A percentile compares a stretch with the other conserved stretches of the same genome.
phyloP scores from a whole-genome alignment of 2,797 vertebrate species.

The Sorex maritimensis region DNA sequence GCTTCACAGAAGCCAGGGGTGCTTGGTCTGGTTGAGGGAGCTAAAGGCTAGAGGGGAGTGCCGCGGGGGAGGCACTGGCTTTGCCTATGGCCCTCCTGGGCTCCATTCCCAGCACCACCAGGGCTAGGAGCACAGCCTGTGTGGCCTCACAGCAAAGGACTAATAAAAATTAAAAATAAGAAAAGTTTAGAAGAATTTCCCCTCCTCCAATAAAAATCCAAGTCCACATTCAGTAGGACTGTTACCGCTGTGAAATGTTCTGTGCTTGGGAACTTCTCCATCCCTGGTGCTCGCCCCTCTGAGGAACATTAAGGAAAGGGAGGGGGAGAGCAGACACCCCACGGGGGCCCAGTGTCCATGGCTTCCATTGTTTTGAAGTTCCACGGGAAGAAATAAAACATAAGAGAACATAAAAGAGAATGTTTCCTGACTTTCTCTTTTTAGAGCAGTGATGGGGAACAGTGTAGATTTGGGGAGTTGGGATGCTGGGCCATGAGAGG shows the following conservation, averaged over 20 bases:
- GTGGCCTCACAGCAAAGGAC: too few species aligned
- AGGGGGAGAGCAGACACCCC: not conserved
- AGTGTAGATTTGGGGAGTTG: not conserved
- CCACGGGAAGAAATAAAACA: constrained; percentile 26
- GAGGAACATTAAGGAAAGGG: constrained; percentile 10
- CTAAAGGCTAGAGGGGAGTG: too few species aligned
- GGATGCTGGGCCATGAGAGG: not conserved
- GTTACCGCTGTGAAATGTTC: not conserved
- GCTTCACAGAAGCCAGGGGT: not conserved
- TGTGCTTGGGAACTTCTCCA: constrained; percentile 50
- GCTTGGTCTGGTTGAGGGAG: not conserved
- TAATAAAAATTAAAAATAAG: not conserved
- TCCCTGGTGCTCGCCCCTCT: not conserved
- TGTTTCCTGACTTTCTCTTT: constrained; percentile 3
- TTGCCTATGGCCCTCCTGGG: too few species aligned
- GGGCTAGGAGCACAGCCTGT: too few species aligned
- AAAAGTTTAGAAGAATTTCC: not conserved
- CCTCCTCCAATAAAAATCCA: not conserved
- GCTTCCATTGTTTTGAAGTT: constrained; percentile 45
- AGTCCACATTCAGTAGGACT: not conserved
- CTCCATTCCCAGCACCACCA: too few species aligned
- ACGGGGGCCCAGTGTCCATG: not conserved
- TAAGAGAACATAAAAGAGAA: constrained; percentile 38
- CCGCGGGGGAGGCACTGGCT: too few species aligned
- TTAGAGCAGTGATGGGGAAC: not conserved